Percentiles rank a stretch among this genome's conserved stretches.
Evolutionary conservation across 64 coral and sea anemone species (phyloP).

Genomic region (Dendrophyllia cribrosa): DNA sequence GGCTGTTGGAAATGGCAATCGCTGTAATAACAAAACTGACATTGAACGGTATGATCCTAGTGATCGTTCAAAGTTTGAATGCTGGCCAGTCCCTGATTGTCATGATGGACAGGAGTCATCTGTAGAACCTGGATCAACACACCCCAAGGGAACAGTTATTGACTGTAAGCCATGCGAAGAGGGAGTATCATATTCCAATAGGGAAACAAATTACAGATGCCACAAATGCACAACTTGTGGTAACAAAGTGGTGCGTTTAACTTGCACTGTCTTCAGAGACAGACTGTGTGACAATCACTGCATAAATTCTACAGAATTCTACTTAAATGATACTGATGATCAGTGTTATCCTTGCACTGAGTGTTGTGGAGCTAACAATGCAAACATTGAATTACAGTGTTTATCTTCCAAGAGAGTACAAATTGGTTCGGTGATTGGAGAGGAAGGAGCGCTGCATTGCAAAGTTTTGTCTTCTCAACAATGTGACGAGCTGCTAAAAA

Average conservation of each 20-base stretch:
- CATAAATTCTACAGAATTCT: neutral
- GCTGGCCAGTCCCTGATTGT: neutral
- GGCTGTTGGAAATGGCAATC: neutral
- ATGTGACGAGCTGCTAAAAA: neutral
- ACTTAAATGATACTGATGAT: conserved; percentile 8
- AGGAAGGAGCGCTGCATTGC: conserved; percentile 1
- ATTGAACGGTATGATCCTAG: neutral
- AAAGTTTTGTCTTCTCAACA: neutral
- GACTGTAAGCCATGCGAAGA: neutral
- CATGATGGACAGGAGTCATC: conserved; percentile 10
- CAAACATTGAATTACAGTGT: neutral
- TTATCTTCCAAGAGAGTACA: neutral
- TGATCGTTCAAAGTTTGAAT: neutral
- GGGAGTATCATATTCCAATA: neutral
- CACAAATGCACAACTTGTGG: neutral
- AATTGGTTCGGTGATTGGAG: neutral
- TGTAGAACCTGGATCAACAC: neutral
- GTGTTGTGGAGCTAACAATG: neutral
- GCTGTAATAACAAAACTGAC: neutral
- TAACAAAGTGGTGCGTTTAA: neutral
- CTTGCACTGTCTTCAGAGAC: neutral
- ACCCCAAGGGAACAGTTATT: neutral
- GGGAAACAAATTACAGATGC: neutral
- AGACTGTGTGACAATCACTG: neutral
- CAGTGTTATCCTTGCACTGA: conserved; percentile 4